These are phyloP conservation scores for Atrichornis clamosus DNA, from an alignment of 2,113 vertebrate genomes.

Conservation along the genomic window DNA sequence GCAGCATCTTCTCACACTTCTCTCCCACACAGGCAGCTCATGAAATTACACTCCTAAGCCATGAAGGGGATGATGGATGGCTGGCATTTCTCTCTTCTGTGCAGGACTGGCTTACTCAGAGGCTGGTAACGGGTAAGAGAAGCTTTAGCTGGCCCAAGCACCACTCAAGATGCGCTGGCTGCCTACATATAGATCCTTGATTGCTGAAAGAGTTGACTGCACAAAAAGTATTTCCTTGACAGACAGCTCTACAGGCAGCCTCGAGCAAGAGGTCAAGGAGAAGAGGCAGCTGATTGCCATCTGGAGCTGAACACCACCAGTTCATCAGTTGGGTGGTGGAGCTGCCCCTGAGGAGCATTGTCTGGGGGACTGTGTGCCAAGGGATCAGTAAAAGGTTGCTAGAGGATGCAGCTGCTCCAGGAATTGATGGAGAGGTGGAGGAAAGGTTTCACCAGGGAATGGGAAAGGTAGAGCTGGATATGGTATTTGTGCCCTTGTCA, in stretches of 20 bases:
- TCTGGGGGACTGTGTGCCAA: not conserved
- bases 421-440: not conserved
- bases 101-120: constrained; percentile 29
- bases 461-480: not conserved
- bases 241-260: not conserved
- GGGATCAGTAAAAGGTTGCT: not conserved
- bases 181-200: not conserved
- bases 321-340: not conserved
- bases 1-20: constrained; percentile 56
- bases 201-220: not conserved
- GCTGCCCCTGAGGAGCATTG: not conserved
- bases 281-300: not conserved
- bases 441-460: not conserved
- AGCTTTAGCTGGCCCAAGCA: not conserved
- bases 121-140: not conserved
- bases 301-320: not conserved
- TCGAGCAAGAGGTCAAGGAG: not conserved
- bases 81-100: constrained; percentile 26
- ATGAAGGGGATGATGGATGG: constrained; percentile 27
- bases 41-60: constrained; percentile 35
- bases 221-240: not conserved
- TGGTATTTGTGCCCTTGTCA: not conserved
- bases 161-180: not conserved
- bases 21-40: constrained; percentile 58
- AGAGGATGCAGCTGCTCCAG: not conserved